These are phyloP conservation scores for Xerus rutilus DNA, from an alignment of 2,797 vertebrate species.

Conservation along the genomic window DNA sequence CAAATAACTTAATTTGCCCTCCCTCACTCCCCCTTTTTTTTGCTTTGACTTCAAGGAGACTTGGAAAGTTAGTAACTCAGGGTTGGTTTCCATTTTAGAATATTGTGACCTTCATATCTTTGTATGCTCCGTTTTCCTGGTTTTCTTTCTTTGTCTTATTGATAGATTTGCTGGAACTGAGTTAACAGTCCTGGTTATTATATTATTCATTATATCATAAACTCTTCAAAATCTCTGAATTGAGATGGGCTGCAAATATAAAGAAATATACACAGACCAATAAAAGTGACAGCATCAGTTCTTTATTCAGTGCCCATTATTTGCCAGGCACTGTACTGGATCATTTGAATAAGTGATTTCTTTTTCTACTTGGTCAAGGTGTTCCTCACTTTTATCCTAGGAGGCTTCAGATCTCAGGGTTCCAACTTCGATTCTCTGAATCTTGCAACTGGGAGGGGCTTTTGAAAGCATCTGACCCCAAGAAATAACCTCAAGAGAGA, in stretches of 20 bases:
- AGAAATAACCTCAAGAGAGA: conserved; percentile 40
- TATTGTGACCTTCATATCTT: neutral
- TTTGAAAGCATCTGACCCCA: conserved; percentile 44
- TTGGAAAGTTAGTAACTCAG: conserved; percentile 16
- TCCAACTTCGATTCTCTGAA: conserved; percentile 19
- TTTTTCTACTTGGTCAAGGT: neutral
- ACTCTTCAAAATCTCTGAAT: neutral
- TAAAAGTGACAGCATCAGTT: neutral
- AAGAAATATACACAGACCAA: neutral
- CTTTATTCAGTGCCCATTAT: neutral
- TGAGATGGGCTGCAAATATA: neutral
- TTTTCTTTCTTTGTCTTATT: conserved; percentile 10
- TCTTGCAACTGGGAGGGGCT: neutral
- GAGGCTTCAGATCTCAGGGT: neutral
- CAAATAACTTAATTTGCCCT: neutral
- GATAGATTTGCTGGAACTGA: neutral
- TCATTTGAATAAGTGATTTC: conserved; percentile 20
- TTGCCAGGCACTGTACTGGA: neutral
- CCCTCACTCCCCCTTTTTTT: neutral
- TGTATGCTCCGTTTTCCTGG: neutral
- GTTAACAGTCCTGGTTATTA: neutral
- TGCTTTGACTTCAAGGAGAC: conserved; percentile 40
- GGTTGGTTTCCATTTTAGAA: conserved; percentile 23
- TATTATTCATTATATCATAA: neutral
- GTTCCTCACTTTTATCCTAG: neutral